These are phyloP conservation scores for Sycophaga agraensis DNA, from an alignment of 1,140 invertebrate species.

Conservation along the genomic window DNA sequence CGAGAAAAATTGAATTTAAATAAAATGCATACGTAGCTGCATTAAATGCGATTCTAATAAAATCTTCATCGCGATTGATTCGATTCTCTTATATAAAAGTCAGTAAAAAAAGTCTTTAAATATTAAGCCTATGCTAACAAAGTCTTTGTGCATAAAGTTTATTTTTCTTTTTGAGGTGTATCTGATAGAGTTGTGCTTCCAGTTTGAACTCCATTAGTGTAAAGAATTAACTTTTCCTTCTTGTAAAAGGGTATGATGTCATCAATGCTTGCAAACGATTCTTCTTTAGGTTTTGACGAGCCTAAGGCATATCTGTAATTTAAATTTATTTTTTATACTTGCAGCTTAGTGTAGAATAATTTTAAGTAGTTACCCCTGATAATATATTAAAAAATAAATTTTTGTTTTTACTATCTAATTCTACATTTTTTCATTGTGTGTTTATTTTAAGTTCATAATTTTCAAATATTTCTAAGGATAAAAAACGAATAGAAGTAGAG, in stretches of 20 bases:
- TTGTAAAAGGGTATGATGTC: constrained; percentile 50
- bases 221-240: constrained; percentile 44
- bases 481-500: too few species aligned
- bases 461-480: too few species aligned
- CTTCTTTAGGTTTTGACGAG: constrained; percentile 44
- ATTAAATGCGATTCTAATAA: not conserved
- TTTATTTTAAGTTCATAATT: too few species aligned
- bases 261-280: constrained; percentile 46
- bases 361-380: too few species aligned
- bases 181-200: constrained; percentile 50
- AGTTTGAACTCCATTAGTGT: constrained; percentile 45
- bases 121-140: not conserved
- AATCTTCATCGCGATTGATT: not conserved
- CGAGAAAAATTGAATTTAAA: too few species aligned
- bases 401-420: too few species aligned
- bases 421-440: too few species aligned
- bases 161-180: constrained; percentile 42
- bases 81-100: not conserved
- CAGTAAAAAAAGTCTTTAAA: constrained; percentile 4
- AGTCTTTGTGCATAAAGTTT: not conserved
- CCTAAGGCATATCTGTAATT: constrained; percentile 49
- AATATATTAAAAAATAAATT: too few species aligned
- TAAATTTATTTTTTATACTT: not conserved
- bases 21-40: too few species aligned
- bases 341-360: too few species aligned